A percentile compares a stretch with the other conserved stretches of the same genome.
These are phyloP conservation scores for Ctenomys sociabilis DNA, from an alignment of 2,113 vertebrate species.

Conservation along the genomic window DNA sequence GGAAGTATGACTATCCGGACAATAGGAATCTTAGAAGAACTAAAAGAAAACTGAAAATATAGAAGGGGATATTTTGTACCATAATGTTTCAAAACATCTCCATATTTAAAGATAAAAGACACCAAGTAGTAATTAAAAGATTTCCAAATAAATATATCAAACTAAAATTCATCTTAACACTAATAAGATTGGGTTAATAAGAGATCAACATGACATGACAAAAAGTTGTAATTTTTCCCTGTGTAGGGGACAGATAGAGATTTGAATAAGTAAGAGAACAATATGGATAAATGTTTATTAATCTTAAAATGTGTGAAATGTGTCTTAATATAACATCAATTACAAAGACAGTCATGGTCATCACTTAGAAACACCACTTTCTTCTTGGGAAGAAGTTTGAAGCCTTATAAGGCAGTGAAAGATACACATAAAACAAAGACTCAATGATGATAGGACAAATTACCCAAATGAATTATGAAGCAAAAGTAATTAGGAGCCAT, in stretches of 20 bases:
- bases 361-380: not conserved
- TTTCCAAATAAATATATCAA: not conserved
- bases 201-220: not conserved
- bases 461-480: not conserved
- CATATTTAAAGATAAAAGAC: not conserved
- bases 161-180: not conserved
- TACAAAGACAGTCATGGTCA: not conserved
- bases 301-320: not conserved
- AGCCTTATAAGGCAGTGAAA: not conserved
- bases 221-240: not conserved
- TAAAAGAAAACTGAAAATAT: not conserved
- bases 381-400: not conserved
- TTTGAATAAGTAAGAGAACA: not conserved
- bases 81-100: not conserved
- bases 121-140: not conserved
- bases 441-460: not conserved
- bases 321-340: not conserved
- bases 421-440: not conserved
- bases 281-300: not conserved
- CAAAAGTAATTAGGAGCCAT: not conserved
- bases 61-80: not conserved
- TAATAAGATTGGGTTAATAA: not conserved
- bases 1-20: not conserved
- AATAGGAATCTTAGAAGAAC: not conserved
- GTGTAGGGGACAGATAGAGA: not conserved